phyloP scores from a whole-genome alignment of 2,797 vertebrate species.

The Psittacula echo region DNA sequence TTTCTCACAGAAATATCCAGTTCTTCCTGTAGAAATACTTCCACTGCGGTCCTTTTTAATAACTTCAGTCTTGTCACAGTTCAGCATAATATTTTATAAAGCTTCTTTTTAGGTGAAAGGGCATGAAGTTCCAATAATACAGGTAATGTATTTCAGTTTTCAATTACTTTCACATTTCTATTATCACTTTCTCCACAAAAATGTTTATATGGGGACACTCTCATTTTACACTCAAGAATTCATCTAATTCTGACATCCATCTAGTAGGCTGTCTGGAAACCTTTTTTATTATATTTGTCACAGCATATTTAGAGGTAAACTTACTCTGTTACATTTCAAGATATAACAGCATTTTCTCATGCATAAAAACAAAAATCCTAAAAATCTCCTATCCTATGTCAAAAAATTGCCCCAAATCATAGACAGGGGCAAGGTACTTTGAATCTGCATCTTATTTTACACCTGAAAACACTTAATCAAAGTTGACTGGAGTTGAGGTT shows the following conservation, averaged over 20 bases:
- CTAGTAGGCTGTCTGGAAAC: conserved; percentile 28
- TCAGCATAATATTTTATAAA: conserved; percentile 41
- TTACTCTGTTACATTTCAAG: not conserved
- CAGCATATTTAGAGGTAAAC: conserved; percentile 35
- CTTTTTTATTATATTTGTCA: conserved; percentile 52
- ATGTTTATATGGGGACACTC: conserved; percentile 11
- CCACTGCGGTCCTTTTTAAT: conserved; percentile 20
- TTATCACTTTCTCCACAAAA: conserved; percentile 17
- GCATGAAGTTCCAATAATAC: conserved; percentile 35
- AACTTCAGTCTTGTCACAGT: conserved; percentile 5
- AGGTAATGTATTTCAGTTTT: conserved; percentile 36
- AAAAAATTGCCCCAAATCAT: not conserved
- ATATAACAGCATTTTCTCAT: not conserved
- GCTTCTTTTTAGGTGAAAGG: conserved; percentile 27
- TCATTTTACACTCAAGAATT: conserved; percentile 31
- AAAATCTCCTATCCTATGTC: not conserved
- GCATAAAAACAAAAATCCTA: not conserved
- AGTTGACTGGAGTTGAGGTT: not conserved
- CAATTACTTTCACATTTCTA: conserved; percentile 52
- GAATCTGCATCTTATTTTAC: not conserved
- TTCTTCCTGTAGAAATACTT: conserved; percentile 33
- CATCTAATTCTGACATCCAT: conserved; percentile 48
- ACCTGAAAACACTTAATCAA: not conserved
- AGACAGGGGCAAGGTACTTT: not conserved
- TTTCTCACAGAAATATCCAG: conserved; percentile 3